Base-by-base conservation (phyloP, 2,797 vertebrate genomes). In the Phoeniculus purpureus region DNA sequence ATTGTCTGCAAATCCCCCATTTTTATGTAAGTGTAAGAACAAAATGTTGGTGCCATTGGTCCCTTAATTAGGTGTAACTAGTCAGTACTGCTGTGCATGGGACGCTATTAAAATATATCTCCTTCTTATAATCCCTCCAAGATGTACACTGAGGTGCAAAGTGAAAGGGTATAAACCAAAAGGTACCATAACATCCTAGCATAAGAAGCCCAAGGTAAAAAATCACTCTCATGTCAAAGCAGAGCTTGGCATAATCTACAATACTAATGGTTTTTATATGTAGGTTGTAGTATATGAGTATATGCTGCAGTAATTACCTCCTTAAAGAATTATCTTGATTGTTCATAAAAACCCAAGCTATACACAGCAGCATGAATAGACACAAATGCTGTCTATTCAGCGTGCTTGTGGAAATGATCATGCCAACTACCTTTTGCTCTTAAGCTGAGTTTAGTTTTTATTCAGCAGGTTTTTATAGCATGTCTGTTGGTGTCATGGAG, bases 301-400 rank as follows among this genome's bases (percentile, higher is more conserved):
- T n/a, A 90, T 82, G 43, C 19, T 87, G 31, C 55, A 81, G 81
- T 82, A 95, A 94, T 94, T 91, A 72, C 76, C 65, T 94, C 86
- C 72, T 96, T 89, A 87, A 94, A 92, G 86, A 92, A 87, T 92
- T 87, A 90, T 90, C 65, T 92, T 94, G 86, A 93, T 92, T 94
- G 92, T 66, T 90, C 76, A 32, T 72, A 78, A 87, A 94, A 94
- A 94, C 59, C 21, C 48, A 72, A 72, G 32, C 52, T 92, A 60
- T 80, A 94, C 75, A 88, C 58, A 59, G 65, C 8, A 87, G 26
- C 51, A 55, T 58, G 55, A 93, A 68, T 59, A 77, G 75, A 45
- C 1, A 14, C 37, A 89, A 80, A 71, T 19, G 13, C 21, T 8
- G 4, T 80, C 73, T 79, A 67, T 80, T 51, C 51, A 85, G 13